Base-by-base conservation (phyloP, 2,113 vertebrate species). In the Lathamus discolor region DNA sequence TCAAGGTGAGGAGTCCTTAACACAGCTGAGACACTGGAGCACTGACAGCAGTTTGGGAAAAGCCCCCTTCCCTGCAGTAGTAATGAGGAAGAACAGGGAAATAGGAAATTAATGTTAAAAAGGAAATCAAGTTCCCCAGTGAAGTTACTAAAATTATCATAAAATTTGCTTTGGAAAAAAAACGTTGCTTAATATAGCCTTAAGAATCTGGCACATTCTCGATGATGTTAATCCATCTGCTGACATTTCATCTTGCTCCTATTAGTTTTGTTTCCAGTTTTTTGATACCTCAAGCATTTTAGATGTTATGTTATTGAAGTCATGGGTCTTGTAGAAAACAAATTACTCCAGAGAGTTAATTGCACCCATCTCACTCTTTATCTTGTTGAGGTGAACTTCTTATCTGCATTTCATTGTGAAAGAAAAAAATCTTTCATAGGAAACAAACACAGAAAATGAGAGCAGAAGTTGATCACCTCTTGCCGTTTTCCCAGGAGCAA, bases 211-310 rank as follows among this genome's bases (percentile, higher is more conserved):
- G 92, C 94, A 95, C 94, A 54, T 90, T 59, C 95, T 43, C 1
- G 29, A 20, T 73, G 94, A 92, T 96, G 96, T 88, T 97, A 94
- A 96, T 92, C 94, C 93, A 86, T 95, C 83, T 96, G 86, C 95
- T 94, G 96, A 96, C 90, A 94, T 96, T 94, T 97, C 95, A 92
- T 95, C 84, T 95, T 95, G 61, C 48, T 84, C 89, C 91, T 94
- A 93, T 76, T 95, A 93, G 93, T 90, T 94, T 96, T 96, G 72
- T 74, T 97, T 95, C 86, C 92, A 96, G 93, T 75, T 96, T 96
- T 96, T 92, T 96, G 90, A 96, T 92, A 95, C 94, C 95, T 96
- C 90, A 92, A 97, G 97, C 96, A 94, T 90, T 96, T 95, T 97
- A 86, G 94, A 93, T 95, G 83, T 93, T 96, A 93, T 92, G 90